Conservation (phyloP, 2,113 vertebrate genomes). For the Solea solea region DNA sequence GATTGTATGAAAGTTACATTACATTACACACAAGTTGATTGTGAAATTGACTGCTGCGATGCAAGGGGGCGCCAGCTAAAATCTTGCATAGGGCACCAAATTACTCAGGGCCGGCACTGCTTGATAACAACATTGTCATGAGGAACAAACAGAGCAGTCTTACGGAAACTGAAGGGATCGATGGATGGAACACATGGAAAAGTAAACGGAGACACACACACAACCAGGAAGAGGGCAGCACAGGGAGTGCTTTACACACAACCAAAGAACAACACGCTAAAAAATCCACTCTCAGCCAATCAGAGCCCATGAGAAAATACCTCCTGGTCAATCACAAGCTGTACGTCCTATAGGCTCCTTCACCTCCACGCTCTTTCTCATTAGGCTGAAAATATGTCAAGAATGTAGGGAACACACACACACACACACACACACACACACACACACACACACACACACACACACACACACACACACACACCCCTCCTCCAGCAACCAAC, state of each 20-base stretch:
- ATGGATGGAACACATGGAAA: neutral
- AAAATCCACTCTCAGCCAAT: conserved; percentile 43
- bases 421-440: conserved; percentile 6
- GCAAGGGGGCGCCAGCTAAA: too few species aligned
- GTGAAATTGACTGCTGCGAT: too few species aligned
- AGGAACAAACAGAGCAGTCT: neutral
- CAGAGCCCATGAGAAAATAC: neutral
- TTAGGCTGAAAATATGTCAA: conserved; percentile 68
- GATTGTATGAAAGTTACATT: too few species aligned
- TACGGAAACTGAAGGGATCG: neutral
- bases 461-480: conserved; percentile 16
- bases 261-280: conserved; percentile 22
- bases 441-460: conserved; percentile 2
- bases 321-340: conserved; percentile 34
- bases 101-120: too few species aligned
- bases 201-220: conserved; percentile 19
- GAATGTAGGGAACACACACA: conserved; percentile 54
- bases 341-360: conserved; percentile 42
- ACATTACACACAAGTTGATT: too few species aligned
- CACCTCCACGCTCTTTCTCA: conserved; percentile 46
- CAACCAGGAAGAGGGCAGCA: conserved; percentile 16
- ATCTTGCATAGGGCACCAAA: too few species aligned
- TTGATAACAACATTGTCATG: too few species aligned
- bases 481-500: neutral
- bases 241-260: conserved; percentile 29